phyloP scores from a whole-genome alignment of 1,140 invertebrate genomes.

The Macrosteles quadrilineatus region DNA sequence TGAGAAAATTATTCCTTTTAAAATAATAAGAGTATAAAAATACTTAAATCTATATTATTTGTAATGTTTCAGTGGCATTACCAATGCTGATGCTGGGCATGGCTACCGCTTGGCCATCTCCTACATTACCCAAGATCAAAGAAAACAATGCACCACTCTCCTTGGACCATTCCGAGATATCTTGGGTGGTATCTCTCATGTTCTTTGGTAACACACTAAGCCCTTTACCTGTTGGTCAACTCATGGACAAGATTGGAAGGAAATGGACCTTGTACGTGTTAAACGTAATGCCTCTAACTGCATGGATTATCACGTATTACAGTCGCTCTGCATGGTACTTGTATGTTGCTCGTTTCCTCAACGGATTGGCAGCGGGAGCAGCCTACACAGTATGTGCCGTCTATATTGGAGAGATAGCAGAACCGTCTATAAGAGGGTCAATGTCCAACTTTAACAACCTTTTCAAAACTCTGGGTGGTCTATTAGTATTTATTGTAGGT shows the following conservation, averaged over 20 bases:
- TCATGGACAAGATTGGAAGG: constrained; percentile 75
- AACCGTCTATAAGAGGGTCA: constrained; percentile 41
- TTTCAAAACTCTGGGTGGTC: constrained; percentile 69
- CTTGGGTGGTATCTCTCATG: constrained; percentile 38
- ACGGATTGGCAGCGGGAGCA: constrained; percentile 63
- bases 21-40: too few relatives aligned
- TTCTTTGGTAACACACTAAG: constrained; percentile 38
- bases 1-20: too few relatives aligned
- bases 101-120: constrained; percentile 75
- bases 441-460: constrained; percentile 77
- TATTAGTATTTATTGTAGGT: constrained; percentile 75
- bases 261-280: constrained; percentile 67
- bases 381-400: constrained; percentile 77
- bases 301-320: constrained; percentile 57
- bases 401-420: constrained; percentile 81
- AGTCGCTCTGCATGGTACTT: constrained; percentile 16
- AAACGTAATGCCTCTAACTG: constrained; percentile 54
- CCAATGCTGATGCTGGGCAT: constrained; percentile 57
- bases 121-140: constrained; percentile 52
- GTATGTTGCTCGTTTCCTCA: constrained; percentile 37
- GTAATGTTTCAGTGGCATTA: constrained; percentile 38
- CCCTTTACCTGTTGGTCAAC: constrained; percentile 47
- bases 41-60: too few relatives aligned
- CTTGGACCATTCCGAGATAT: constrained; percentile 31
- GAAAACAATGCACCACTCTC: constrained; percentile 25